Base-by-base conservation (phyloP, 1,140 invertebrate genomes). In the Diorhabda elongata region DNA sequence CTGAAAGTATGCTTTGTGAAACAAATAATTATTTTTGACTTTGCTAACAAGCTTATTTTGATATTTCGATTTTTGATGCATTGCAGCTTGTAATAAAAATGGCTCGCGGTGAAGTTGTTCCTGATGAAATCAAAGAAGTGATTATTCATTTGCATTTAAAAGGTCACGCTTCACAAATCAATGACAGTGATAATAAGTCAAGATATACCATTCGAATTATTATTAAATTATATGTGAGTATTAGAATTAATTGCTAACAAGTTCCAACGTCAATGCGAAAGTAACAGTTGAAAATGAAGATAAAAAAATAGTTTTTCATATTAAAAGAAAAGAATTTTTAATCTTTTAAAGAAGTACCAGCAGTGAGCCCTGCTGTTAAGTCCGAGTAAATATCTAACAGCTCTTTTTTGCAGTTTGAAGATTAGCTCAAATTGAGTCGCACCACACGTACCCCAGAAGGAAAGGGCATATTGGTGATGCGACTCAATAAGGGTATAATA, bases 61-160 rank as follows among this genome's bases (percentile, higher is more conserved):
- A 26, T 26, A 26, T 26, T 26, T 26, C 26, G 0, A 26, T 26
- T 26, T 26, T 26, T 26, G 1, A 26, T 26, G 26, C 26, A 26
- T 26, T 26, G 26, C 26, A 26, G 26, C 26, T 26, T 26, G 8
- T 6, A 52, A 6, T 52, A 52, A 52, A 52, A 52, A 52, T 52
- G 45, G 5, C 45, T 5, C 8, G 45, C 8, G 45, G 45, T 47
- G 8, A 47, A 52, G 5, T 9, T 52, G 45, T 9, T 52, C 8
- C 8, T 52, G 58, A 60, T n/a, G 2, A 57, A 57, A 60, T 60
- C n/a, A 60, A 2, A 60, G 2, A 41, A 5, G 58, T 60, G 58
- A 60, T 2, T n/a, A 60, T n/a, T 60, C 58, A 60, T 60, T 60
- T 60, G 42, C 42, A 60, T 60, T 60, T 60, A 60, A 60, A 60